These are phyloP conservation scores for Coelopa pilipes DNA, from an alignment of 2,888 invertebrate genomes.

Conservation along the genomic window DNA sequence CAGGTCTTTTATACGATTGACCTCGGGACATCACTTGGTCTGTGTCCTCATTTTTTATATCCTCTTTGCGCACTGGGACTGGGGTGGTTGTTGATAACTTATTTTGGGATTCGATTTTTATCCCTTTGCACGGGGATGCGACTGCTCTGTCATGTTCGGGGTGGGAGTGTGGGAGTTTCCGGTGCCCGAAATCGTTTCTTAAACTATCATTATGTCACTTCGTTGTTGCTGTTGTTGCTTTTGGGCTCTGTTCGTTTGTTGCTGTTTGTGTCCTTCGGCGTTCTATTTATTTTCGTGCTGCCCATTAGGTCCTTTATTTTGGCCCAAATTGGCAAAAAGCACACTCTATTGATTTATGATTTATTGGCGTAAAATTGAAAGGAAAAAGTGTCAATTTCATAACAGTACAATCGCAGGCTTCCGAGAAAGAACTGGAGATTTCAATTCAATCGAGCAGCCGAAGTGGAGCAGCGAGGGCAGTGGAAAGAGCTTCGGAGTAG, in stretches of 20 bases:
- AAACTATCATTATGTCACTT: constrained; percentile 32
- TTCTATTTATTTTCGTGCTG: constrained; percentile 18
- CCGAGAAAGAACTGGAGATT: not conserved
- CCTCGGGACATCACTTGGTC: constrained; percentile 27
- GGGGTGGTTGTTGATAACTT: constrained; percentile 29
- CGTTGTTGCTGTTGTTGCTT: constrained; percentile 35
- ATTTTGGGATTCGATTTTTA: constrained; percentile 28
- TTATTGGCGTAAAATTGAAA: constrained; percentile 56
- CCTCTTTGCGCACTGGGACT: not conserved
- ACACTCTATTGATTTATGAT: constrained; percentile 60
- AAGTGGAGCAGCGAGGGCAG: no score
- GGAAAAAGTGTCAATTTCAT: constrained; percentile 51
- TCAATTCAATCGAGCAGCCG: not conserved
- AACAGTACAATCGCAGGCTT: constrained; percentile 33
- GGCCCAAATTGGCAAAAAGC: constrained; percentile 32
- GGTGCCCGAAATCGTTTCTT: constrained; percentile 25
- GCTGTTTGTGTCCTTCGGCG: constrained; percentile 37
- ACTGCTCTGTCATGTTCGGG: no score
- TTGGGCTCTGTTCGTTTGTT: constrained; percentile 34
- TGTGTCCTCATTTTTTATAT: constrained; percentile 5
- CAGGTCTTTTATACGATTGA: constrained; percentile 16
- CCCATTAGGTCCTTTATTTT: constrained; percentile 21
- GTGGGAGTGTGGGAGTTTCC: constrained; percentile 13
- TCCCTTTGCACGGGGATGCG: constrained; percentile 9
- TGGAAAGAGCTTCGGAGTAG: no score